Percentiles rank a stretch among this genome's conserved stretches.
phyloP scores from a whole-genome alignment of 2,888 invertebrate genomes.

The Busseola fusca region DNA sequence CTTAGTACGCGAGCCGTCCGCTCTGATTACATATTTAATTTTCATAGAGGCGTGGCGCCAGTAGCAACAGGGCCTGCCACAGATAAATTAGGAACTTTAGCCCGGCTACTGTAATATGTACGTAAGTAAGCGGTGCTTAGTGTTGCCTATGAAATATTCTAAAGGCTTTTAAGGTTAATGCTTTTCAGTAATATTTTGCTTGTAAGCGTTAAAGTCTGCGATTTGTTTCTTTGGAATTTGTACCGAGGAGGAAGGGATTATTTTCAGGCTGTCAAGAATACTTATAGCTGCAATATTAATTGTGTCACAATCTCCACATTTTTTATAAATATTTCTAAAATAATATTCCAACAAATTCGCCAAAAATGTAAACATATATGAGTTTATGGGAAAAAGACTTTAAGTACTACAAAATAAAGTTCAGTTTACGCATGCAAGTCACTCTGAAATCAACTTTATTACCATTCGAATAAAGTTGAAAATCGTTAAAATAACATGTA shows the following conservation, averaged over 20 bases:
- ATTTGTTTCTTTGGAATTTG: not conserved
- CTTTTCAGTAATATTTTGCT: constrained; percentile 25
- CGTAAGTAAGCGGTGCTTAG: constrained; percentile 45
- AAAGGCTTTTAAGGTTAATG: constrained; percentile 41
- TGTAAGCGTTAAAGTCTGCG: not conserved
- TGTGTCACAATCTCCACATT: not conserved
- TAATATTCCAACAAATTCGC: too few relatives aligned
- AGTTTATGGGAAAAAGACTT: too few relatives aligned
- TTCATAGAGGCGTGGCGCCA: constrained; percentile 63
- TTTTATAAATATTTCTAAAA: not conserved
- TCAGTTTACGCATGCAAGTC: too few relatives aligned
- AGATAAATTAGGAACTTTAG: constrained; percentile 58
- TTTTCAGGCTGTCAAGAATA: not conserved
- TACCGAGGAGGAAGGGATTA: too few relatives aligned
- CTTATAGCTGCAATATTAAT: not conserved
- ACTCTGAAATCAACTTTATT: too few relatives aligned
- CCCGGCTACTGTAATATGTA: constrained; percentile 53
- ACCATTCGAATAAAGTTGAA: too few relatives aligned
- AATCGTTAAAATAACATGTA: too few relatives aligned
- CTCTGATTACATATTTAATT: constrained; percentile 69
- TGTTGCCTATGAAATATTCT: constrained; percentile 52
- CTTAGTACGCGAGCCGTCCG: constrained; percentile 53
- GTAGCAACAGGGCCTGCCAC: constrained; percentile 41
- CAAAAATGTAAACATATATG: too few relatives aligned
- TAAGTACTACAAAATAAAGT: too few relatives aligned